phyloP scores from a whole-genome alignment of 2,797 vertebrate species.

The Tragelaphus oryx region DNA sequence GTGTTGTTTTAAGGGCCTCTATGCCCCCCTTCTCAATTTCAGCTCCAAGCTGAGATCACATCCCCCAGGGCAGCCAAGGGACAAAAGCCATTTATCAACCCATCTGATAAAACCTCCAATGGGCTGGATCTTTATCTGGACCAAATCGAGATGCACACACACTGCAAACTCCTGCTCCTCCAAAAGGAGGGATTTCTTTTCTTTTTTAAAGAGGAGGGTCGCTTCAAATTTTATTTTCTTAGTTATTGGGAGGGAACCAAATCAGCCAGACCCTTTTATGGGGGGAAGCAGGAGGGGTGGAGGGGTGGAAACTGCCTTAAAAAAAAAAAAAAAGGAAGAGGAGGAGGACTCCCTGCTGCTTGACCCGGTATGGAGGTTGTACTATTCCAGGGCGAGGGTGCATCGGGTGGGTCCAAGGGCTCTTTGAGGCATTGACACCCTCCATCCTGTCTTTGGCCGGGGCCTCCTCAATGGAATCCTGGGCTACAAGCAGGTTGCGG shows the following conservation, averaged over 20 bases:
- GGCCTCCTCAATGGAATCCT: neutral
- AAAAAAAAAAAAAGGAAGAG: neutral
- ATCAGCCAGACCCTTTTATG: neutral
- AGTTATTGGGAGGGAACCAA: neutral
- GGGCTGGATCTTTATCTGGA: constrained; percentile 79
- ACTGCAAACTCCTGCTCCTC: neutral
- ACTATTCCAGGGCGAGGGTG: neutral
- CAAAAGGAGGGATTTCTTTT: neutral
- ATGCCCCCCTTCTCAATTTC: constrained; percentile 72
- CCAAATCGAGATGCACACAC: neutral
- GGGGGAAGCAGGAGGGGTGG: neutral
- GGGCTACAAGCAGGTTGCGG: neutral
- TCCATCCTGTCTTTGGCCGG: too few species aligned
- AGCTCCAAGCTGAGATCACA: constrained; percentile 51
- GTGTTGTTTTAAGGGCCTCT: constrained; percentile 68
- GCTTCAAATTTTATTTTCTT: neutral
- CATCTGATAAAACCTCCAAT: constrained; percentile 77
- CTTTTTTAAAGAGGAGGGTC: neutral
- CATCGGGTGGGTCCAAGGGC: neutral
- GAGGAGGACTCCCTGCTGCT: neutral
- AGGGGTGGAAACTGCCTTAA: neutral
- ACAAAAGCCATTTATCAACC: constrained; percentile 83
- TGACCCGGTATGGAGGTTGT: neutral
- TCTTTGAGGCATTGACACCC: neutral
- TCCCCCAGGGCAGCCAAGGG: constrained; percentile 58